These are phyloP conservation scores for Anas platyrhynchos DNA, from an alignment of 2,113 vertebrate genomes.

Conservation along the genomic window DNA sequence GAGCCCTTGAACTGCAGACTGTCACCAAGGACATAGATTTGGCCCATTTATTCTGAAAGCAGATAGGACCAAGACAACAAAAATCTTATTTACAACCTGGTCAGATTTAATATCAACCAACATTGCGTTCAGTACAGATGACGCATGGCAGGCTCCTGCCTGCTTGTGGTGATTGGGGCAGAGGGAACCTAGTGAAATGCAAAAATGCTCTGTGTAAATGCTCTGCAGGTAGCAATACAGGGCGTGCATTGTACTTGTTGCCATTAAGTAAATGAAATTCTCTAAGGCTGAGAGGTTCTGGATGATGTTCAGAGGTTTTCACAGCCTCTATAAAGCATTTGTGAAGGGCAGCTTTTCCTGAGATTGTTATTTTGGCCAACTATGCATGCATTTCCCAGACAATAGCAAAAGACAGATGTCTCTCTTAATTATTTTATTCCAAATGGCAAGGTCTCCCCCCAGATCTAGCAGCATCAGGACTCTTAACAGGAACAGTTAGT, in stretches of 20 bases:
- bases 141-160: neutral
- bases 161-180: neutral
- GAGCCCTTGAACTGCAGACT: neutral
- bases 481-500: neutral
- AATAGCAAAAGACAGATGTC: neutral
- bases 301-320: neutral
- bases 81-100: neutral
- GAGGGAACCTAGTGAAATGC: neutral
- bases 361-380: neutral
- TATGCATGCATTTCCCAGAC: neutral
- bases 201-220: neutral
- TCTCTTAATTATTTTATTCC: neutral
- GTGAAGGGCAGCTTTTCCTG: neutral
- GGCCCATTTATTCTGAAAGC: neutral
- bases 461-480: neutral
- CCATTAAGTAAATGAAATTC: conserved; percentile 13
- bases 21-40: neutral
- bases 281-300: neutral
- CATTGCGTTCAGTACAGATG: neutral
- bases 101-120: neutral
- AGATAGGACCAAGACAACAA: neutral
- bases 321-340: neutral
- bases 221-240: conserved; percentile 1
- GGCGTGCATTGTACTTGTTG: neutral
- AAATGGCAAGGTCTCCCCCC: neutral